Conservation (phyloP, 2,113 vertebrate species). For the Dromiciops gliroides region DNA sequence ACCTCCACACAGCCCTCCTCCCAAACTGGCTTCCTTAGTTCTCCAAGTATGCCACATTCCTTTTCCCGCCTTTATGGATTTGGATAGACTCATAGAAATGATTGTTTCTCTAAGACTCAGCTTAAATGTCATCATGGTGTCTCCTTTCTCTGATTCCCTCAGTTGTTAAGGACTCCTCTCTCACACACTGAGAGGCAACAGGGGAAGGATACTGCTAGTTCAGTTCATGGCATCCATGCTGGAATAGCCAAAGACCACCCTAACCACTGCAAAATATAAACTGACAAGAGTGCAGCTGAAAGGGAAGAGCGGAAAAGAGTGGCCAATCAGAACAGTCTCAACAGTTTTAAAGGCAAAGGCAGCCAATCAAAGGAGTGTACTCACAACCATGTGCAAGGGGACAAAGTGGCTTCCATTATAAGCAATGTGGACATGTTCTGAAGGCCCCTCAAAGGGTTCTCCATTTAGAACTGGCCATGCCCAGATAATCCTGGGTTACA, state of each 20-base stretch:
- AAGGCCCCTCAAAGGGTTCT: not conserved
- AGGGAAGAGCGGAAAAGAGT: not conserved
- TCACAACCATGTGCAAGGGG: not conserved
- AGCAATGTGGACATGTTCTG: not conserved
- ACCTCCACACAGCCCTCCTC: not conserved
- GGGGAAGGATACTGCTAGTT: not conserved
- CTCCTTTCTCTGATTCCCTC: not conserved
- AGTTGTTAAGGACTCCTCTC: not conserved
- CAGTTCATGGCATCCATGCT: not conserved
- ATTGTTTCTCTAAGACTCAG: not conserved
- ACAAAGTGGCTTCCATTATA: not conserved
- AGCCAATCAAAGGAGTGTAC: not conserved
- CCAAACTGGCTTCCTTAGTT: not conserved
- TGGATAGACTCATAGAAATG: not conserved
- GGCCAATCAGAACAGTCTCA: too few species aligned
- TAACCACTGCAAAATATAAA: too few species aligned
- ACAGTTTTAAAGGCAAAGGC: not conserved
- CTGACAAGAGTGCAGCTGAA: not conserved
- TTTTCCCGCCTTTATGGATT: not conserved
- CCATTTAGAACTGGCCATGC: too few species aligned
- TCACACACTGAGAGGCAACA: not conserved
- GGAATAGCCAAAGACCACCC: not conserved
- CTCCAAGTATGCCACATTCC: not conserved
- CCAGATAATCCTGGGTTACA: not conserved
- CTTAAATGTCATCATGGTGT: not conserved